Base-by-base conservation (phyloP, 2,113 vertebrate genomes). In the Albula goreensis region DNA sequence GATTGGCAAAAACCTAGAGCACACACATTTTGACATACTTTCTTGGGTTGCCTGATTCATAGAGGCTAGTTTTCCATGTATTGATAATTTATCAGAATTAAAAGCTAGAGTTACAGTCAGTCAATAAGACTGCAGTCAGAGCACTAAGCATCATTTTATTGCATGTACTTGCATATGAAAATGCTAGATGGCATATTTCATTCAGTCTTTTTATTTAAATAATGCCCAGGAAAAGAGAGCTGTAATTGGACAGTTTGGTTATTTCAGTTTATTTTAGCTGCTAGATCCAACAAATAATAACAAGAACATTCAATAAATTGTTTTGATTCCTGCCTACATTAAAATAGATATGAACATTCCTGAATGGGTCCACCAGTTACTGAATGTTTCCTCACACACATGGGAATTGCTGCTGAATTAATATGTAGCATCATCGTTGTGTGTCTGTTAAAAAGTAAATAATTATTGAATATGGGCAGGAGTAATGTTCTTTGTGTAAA, bases 131-230 rank as follows among this genome's bases (percentile, higher is more conserved):
- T 41, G 89, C 89, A 87, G 86, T 90, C 90, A 86, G 85, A 74
- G 87, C 89, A 86, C 86, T 89, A 84, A 90, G 90, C 91, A 82
- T 85, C 88, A 82, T 89, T 89, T 89, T 91, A 91, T 89, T 88
- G 80, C 53, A 60, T 41, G 78, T 89, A 89, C 88, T 89, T 90
- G 89, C 89, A 89, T 41, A 48, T 56, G 89, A 87, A 89, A 90
- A 89, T 90, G 89, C 82, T 83, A 89, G 90, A 89, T 91, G 88
- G 89, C 88, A 85, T 86, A 86, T 91, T 90, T 91, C 88, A 89
- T 89, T 82, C 81, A 83, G 87, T 87, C 89, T 90, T 79, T 88
- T 89, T 84, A 91, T 90, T 90, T 88, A 74, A 85, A 86, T 90
- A 91, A 90, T 89, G 89, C 88, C 90, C 91, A 74, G 66, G 80